Conservation (phyloP, 2,888 invertebrate species). For the Hirtodrosophila alboralis region DNA sequence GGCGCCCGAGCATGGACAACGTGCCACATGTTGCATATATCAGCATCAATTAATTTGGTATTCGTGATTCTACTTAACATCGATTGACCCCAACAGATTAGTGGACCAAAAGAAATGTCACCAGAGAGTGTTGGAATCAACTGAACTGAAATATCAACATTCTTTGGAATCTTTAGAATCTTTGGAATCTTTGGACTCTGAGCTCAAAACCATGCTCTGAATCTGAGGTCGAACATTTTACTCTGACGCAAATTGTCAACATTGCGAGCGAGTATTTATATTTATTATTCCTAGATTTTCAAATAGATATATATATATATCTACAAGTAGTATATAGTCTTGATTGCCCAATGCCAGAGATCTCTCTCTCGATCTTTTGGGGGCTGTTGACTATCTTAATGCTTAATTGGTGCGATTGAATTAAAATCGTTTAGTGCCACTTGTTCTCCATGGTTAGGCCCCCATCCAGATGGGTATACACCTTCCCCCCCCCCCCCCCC, state of each 20-base stretch:
- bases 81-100: conserved; percentile 85
- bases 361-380: conserved; percentile 41
- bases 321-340: not conserved
- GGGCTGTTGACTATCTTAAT: conserved; percentile 51
- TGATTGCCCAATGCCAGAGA: conserved; percentile 43
- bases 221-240: conserved; percentile 64
- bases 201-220: not conserved
- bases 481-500: not conserved
- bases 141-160: conserved; percentile 22
- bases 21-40: conserved; percentile 66
- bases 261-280: conserved; percentile 41
- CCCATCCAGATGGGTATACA: conserved; percentile 5
- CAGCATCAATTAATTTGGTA: conserved; percentile 84
- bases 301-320: conserved; percentile 9
- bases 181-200: conserved; percentile 13
- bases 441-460: conserved; percentile 45
- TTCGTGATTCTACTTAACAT: conserved; percentile 85
- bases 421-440: conserved; percentile 82
- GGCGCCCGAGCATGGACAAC: conserved; percentile 5
- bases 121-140: conserved; percentile 22
- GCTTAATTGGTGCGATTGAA: conserved; percentile 84
- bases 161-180: conserved; percentile 41
- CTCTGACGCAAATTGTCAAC: conserved; percentile 84
- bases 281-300: conserved; percentile 61
- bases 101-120: conserved; percentile 67